Conservation (phyloP, 1,140 invertebrate genomes). For the Eufriesea mexicana region DNA sequence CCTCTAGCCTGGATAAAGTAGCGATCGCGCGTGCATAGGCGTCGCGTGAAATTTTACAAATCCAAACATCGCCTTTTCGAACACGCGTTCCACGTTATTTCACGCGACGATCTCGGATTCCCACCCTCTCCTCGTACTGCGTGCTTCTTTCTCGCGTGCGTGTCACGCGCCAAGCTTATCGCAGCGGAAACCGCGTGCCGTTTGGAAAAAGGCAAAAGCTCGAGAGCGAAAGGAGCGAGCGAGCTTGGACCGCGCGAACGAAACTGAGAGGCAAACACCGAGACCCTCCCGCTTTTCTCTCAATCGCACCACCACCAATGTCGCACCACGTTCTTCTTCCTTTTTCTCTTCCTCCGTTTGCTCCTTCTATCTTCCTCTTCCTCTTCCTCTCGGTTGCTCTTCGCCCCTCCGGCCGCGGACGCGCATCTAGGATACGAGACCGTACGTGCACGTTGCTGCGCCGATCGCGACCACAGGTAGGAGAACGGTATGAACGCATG, state of each 20-base stretch:
- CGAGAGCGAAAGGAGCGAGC: constrained; percentile 19
- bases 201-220: neutral
- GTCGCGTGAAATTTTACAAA: too few relatives aligned
- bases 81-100: too few relatives aligned
- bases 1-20: neutral
- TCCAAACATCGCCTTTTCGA: too few relatives aligned
- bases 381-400: neutral
- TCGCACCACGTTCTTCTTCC: constrained; percentile 55
- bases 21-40: neutral
- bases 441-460: constrained; percentile 3
- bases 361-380: neutral
- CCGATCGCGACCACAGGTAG: neutral
- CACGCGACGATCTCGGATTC: too few relatives aligned
- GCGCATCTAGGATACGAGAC: neutral
- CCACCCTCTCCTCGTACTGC: neutral
- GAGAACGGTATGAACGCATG: constrained; percentile 37
- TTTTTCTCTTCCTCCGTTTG: constrained; percentile 8
- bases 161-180: neutral
- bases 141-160: neutral
- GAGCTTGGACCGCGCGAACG: constrained; percentile 64
- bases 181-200: neutral
- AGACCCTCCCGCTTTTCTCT: neutral
- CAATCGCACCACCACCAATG: constrained; percentile 26
- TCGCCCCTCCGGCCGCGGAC: neutral
- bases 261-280: constrained; percentile 59